Evolutionary conservation across 1,140 invertebrate genomes (phyloP), one percentile per base, ranked within the genome.

Genomic region (Drosophila baimaii): DNA sequence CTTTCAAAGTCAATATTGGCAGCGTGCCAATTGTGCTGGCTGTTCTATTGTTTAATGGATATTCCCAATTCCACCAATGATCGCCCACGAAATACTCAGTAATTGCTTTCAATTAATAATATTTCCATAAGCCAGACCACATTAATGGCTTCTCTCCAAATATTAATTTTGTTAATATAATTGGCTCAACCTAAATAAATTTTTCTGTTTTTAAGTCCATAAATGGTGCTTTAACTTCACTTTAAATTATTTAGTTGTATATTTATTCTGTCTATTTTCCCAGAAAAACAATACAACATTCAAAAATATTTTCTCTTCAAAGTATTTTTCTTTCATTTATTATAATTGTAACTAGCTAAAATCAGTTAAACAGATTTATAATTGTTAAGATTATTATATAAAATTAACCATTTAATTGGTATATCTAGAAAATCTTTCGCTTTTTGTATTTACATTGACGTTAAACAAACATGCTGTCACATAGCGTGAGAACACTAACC

Each of bases 1-100:
- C 25, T 52, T 19, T 35, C 13, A 35, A 3, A 41, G 21, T 41
- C 46, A 47, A 27, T 58, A 59, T 23, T 41, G 13, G 31, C 51
- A 54, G 33, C 19, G n/a, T 31, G 41, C 46, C 46, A 51, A 9
- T 10, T 52, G 46, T 12, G 29, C n/a, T 2, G 19, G 3, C 41
- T 43, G 23, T 68, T 41, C 17, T 31, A 3, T n/a, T 43, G 10
- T 17, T 12, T 37, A 23, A 3, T 19, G 25, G 5, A 39, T 13
- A 6, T 15, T 43, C 17, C 1, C 27, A 35, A 21, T 23, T 10
- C 31, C n/a, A 29, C 39, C 31, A 29, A 23, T 58, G 17, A n/a
- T 44, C 25, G 27, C 10, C 17, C 15, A 5, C 13, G 5, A 31
- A 12, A n/a, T 31, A 58, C 56, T 8, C 33, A 39, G 8, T 44